Conservation (phyloP, 2,797 vertebrate species). For the Varecia variegata region DNA sequence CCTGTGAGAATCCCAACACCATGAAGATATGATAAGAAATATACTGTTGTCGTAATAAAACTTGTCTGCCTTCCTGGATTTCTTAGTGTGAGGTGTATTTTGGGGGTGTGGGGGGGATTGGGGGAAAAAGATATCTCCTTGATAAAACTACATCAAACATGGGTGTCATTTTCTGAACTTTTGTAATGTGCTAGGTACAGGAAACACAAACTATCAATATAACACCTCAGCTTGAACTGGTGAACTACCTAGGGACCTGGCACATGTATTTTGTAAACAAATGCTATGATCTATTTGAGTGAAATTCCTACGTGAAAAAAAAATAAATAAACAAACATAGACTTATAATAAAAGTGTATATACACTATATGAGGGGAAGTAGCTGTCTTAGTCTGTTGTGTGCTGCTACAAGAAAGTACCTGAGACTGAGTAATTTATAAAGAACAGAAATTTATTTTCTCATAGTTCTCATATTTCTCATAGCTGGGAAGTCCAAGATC, state of each 20-base stretch:
- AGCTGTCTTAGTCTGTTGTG: not conserved
- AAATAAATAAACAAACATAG: not conserved
- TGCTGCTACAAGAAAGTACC: not conserved
- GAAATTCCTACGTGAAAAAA: not conserved
- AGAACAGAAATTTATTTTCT: not conserved
- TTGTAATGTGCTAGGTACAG: not conserved
- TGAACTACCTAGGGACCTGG: not conserved
- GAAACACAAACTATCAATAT: not conserved
- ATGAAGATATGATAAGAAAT: not conserved
- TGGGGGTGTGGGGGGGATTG: rapidly evolving
- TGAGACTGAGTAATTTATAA: not conserved
- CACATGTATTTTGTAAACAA: not conserved
- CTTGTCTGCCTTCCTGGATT: not conserved
- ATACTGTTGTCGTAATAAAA: not conserved
- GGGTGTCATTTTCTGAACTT: not conserved
- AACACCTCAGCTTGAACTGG: not conserved
- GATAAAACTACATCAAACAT: not conserved
- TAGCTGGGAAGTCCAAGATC: not conserved
- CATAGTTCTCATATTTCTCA: not conserved
- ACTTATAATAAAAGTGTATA: not conserved
- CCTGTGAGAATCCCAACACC: not conserved
- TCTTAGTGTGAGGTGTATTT: not conserved
- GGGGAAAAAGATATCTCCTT: not conserved
- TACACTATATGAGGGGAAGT: not conserved
- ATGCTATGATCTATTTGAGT: not conserved